Conservation (phyloP, 2,888 invertebrate genomes). For the Tholera decimalis region DNA sequence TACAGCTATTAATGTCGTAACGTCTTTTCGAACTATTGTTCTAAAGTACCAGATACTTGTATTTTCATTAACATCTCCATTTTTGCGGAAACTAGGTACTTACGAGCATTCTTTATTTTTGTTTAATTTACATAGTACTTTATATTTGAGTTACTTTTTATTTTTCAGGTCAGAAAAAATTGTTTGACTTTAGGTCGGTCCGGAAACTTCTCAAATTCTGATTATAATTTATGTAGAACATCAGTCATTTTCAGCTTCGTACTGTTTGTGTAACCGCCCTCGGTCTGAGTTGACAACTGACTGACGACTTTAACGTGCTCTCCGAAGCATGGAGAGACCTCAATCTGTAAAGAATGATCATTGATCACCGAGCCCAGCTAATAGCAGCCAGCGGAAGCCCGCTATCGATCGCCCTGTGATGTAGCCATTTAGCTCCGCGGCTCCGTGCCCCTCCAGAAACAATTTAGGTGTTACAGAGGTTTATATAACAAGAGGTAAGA, state of each 20-base stretch:
- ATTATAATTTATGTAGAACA: conserved; percentile 22
- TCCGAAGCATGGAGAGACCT: conserved; percentile 26
- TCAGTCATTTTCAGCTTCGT: conserved; percentile 11
- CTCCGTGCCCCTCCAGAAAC: conserved; percentile 39
- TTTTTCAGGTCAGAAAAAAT: background rate
- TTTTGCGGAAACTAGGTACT: conserved; percentile 5
- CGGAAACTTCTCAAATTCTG: background rate
- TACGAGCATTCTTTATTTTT: conserved; percentile 8
- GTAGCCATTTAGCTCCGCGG: conserved; percentile 47
- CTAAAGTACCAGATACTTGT: conserved; percentile 38
- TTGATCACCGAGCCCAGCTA: conserved; percentile 46
- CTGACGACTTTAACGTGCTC: conserved; percentile 40
- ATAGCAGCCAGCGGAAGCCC: conserved; percentile 41
- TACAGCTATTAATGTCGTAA: conserved; percentile 80
- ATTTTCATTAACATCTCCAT: conserved; percentile 35
- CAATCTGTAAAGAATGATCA: conserved; percentile 38
- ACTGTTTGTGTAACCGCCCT: conserved; percentile 1
- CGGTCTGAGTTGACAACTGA: conserved; percentile 34
- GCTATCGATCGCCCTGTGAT: conserved; percentile 47
- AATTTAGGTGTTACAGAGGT: conserved; percentile 58
- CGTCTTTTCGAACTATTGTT: conserved; percentile 70
- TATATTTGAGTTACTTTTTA: background rate
- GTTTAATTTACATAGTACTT: no score
- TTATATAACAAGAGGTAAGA: conserved; percentile 63
- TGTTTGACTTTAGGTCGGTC: background rate